Evolutionary conservation across 2,113 vertebrate genomes (phyloP).

Genomic region (Rousettus leschenaultii): DNA sequence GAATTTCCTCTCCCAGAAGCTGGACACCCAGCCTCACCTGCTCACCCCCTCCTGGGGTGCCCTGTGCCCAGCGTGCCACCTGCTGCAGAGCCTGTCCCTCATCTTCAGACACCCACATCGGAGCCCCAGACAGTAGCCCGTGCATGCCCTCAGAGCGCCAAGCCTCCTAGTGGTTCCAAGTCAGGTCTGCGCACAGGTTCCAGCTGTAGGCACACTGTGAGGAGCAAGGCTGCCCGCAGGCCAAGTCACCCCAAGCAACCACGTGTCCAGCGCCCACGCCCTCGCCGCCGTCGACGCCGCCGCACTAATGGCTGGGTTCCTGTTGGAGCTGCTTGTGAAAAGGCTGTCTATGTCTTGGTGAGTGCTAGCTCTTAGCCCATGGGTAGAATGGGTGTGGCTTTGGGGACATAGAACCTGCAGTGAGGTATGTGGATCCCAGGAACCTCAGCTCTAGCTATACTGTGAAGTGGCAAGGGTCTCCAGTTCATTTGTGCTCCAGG

Average conservation of each 20-base stretch:
- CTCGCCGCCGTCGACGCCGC: constrained; percentile 79
- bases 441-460: not conserved
- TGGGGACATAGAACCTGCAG: not conserved
- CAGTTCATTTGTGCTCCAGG: not conserved
- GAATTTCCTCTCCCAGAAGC: constrained; percentile 90
- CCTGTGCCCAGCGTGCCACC: constrained; percentile 95
- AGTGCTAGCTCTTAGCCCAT: constrained; percentile 50
- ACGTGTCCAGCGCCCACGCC: constrained; percentile 84
- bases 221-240: constrained; percentile 85
- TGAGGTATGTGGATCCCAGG: not conserved
- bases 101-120: constrained; percentile 92
- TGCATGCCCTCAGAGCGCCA: constrained; percentile 95
- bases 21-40: constrained; percentile 88
- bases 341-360: constrained; percentile 96
- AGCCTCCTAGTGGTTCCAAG: constrained; percentile 93
- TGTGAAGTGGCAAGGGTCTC: not conserved
- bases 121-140: constrained; percentile 91
- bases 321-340: constrained; percentile 92
- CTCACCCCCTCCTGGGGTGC: constrained; percentile 93
- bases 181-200: constrained; percentile 87
- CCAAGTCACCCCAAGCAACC: constrained; percentile 89
- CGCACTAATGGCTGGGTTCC: constrained; percentile 97
- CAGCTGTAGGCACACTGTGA: constrained; percentile 86
- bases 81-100: constrained; percentile 92
- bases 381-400: not conserved